A percentile compares a stretch with the other conserved stretches of the same genome.
Evolutionary conservation across 2,888 invertebrate species (phyloP).

Genomic region (Thymelicus lineola): DNA sequence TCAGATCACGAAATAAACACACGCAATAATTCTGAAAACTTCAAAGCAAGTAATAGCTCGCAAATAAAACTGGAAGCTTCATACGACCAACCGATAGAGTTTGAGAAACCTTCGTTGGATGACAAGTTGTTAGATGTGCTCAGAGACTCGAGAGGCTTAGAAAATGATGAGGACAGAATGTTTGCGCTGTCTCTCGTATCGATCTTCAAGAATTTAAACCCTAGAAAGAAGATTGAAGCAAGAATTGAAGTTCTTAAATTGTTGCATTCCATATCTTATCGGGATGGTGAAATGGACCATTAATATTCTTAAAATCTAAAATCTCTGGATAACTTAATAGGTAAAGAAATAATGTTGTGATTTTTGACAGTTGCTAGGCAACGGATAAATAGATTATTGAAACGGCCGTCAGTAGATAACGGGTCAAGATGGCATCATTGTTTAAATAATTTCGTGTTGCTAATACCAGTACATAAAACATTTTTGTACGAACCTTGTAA

Average conservation of each 20-base stretch:
- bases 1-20: background rate
- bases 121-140: slow-evolving; percentile 56
- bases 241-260: slow-evolving; percentile 63
- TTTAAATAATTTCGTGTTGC: too few species aligned
- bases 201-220: slow-evolving; percentile 58
- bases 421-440: too few species aligned
- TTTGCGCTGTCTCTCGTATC: slow-evolving; percentile 65
- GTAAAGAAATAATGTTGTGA: too few species aligned
- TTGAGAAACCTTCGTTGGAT: slow-evolving; percentile 43
- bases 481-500: too few species aligned
- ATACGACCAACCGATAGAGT: background rate
- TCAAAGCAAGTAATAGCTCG: background rate
- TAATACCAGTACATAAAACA: too few species aligned
- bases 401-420: too few species aligned
- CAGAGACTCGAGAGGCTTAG: slow-evolving; percentile 54
- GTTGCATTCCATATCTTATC: slow-evolving; percentile 45
- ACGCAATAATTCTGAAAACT: background rate
- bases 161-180: slow-evolving; percentile 63
- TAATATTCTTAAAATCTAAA: background rate
- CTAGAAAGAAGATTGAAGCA: slow-evolving; percentile 63
- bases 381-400: too few species aligned
- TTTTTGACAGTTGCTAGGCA: too few species aligned
- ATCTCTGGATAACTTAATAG: too few species aligned
- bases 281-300: background rate
- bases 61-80: background rate